Percentiles rank a stretch among this genome's conserved stretches.
Evolutionary conservation across 2,797 vertebrate genomes (phyloP).

Genomic region (Siniperca scherzeri): DNA sequence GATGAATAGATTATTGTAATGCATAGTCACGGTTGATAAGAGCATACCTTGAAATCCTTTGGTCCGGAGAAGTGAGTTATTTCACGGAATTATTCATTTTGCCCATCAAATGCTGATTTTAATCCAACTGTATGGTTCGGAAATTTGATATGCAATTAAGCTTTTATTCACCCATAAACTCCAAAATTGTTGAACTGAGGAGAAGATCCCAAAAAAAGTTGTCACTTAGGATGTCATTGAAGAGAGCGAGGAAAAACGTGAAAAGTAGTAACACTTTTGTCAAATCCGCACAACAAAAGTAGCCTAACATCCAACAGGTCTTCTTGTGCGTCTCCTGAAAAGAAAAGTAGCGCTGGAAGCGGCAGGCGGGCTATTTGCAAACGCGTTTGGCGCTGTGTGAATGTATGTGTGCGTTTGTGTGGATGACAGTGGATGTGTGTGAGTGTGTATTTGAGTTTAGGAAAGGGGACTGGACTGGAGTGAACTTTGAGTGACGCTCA

Average conservation of each 20-base stretch:
- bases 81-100: constrained; percentile 69
- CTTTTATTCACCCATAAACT: constrained; percentile 53
- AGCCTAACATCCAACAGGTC: constrained; percentile 51
- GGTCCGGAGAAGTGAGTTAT: constrained; percentile 59
- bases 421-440: constrained; percentile 39
- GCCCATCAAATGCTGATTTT: constrained; percentile 49
- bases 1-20: constrained; percentile 41
- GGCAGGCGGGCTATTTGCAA: constrained; percentile 46
- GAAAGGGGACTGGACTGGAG: constrained; percentile 69
- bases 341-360: constrained; percentile 51
- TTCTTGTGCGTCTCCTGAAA: constrained; percentile 28
- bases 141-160: constrained; percentile 40
- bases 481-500: constrained; percentile 74
- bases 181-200: constrained; percentile 15
- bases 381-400: constrained; percentile 40
- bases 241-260: background rate
- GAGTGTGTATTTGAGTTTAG: constrained; percentile 54
- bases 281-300: constrained; percentile 17
- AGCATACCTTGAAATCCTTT: constrained; percentile 74
- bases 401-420: constrained; percentile 21
- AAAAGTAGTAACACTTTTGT: constrained; percentile 27
- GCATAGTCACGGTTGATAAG: constrained; percentile 18
- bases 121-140: constrained; percentile 55
- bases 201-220: constrained; percentile 34
- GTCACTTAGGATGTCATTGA: constrained; percentile 24